A percentile compares a stretch with the other conserved stretches of the same genome.
Evolutionary conservation across 2,888 invertebrate genomes (phyloP).

Genomic region (Lingula anatina): DNA sequence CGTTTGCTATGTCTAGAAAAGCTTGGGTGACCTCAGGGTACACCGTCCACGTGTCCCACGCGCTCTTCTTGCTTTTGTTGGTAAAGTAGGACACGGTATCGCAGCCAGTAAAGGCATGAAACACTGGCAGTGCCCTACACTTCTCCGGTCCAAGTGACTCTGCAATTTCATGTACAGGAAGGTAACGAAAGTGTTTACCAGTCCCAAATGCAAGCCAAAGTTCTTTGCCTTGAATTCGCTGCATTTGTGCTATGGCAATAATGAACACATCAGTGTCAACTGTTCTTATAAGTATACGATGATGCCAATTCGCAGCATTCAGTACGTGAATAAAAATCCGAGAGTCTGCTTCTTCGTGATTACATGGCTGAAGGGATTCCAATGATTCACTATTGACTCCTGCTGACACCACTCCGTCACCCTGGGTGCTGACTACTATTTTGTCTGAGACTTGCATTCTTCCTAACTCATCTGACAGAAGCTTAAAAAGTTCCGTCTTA

Average conservation of each 20-base stretch:
- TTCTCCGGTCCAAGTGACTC: conserved; percentile 6
- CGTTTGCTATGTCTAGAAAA: too few species aligned
- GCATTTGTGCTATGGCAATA: conserved; percentile 8
- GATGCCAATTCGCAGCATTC: conserved; percentile 5
- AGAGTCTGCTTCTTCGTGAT: conserved; percentile 15
- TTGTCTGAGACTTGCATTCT: background rate
- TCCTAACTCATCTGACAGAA: background rate
- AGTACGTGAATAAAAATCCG: conserved; percentile 10
- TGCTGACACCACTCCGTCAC: too few species aligned
- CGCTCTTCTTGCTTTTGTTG: conserved; percentile 6
- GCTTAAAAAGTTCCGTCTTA: conserved; percentile 9
- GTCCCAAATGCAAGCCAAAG: conserved; percentile 15
- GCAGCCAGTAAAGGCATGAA: conserved; percentile 16
- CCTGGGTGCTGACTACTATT: conserved; percentile 3
- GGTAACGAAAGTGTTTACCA: conserved; percentile 10
- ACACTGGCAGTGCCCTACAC: conserved; percentile 7
- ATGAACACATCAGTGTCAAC: conserved; percentile 15
- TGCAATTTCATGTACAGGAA: conserved; percentile 15
- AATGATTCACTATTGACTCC: conserved; percentile 1
- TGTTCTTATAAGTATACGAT: conserved; percentile 7
- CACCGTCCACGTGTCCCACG: too few species aligned
- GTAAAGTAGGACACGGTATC: conserved; percentile 11
- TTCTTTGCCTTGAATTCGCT: conserved; percentile 1
- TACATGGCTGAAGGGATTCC: conserved; percentile 7
- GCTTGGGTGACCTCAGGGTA: too few species aligned